These are phyloP conservation scores for Monopis laevigella DNA, from an alignment of 2,888 invertebrate genomes.

Conservation along the genomic window DNA sequence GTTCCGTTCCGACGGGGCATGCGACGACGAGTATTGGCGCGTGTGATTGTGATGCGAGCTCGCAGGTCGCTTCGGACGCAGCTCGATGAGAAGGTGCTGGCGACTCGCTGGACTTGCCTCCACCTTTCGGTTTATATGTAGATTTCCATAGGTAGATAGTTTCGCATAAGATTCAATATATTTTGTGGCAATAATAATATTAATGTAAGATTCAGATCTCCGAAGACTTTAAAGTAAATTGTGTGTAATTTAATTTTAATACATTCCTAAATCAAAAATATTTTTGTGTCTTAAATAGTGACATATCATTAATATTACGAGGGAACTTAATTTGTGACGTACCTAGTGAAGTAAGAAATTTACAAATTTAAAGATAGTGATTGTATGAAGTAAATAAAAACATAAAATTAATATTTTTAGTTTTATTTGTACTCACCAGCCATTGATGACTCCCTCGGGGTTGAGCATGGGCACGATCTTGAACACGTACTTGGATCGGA, in stretches of 20 bases:
- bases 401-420: slow-evolving; percentile 29
- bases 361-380: slow-evolving; percentile 60
- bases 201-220: slow-evolving; percentile 8
- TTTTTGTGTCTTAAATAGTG: slow-evolving; percentile 25
- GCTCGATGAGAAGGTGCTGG: slow-evolving; percentile 51
- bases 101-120: slow-evolving; percentile 62
- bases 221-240: slow-evolving; percentile 1
- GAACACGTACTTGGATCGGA: slow-evolving; percentile 79
- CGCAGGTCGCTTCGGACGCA: background rate
- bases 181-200: slow-evolving; percentile 7
- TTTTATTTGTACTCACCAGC: slow-evolving; percentile 71
- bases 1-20: background rate
- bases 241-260: too few species aligned
- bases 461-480: slow-evolving; percentile 91
- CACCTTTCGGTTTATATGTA: slow-evolving; percentile 52
- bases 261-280: slow-evolving; percentile 9
- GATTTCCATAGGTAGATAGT: too few species aligned
- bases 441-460: slow-evolving; percentile 88
- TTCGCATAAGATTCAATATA: too few species aligned
- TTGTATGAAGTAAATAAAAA: slow-evolving; percentile 59
- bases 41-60: slow-evolving; percentile 9
- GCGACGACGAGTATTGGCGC: background rate
- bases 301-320: slow-evolving; percentile 46
- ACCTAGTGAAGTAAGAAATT: slow-evolving; percentile 50
- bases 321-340: slow-evolving; percentile 51